Base-by-base conservation (phyloP, 2,113 vertebrate species). In the Herpailurus yagouaroundi region DNA sequence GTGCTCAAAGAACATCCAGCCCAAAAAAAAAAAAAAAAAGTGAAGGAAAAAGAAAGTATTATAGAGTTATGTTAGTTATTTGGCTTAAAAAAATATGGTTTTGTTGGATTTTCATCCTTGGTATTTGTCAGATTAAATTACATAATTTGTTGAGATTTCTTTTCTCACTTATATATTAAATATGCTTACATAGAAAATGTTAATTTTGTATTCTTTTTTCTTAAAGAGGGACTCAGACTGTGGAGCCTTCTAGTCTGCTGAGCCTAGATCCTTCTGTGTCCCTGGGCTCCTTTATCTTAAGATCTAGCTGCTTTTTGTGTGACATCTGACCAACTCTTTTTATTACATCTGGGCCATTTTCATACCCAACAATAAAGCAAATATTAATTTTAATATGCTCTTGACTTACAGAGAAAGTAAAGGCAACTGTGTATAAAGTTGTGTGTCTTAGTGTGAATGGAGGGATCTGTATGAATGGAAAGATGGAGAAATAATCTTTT, bases 331-430 rank as follows among this genome's bases (percentile, higher is more conserved):
- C 48, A 86, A 29, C 66, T 92, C 36, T 95, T 94, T 91, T 66
- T 83, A 82, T 89, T 86, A 89, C 29, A 57, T 45, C 41, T 29
- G 63, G 80, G 64, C 55, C n/a, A 81, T 93, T 90, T 96, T 68
- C 71, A 88, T 73, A 68, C 38, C 79, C 14, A 81, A 73, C 7
- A 76, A 77, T 95, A 85, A 94, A 81, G 48, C 31, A 2, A 71
- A 97, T 95, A 94, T 97, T 96, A 98, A 98, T 98, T 98, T 97
- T 94, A 98, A 97, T 97, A 98, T 96, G 96, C 96, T 97, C 12
- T 97, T 97, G 98, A 96, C 98, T 98, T 97, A 83, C 89, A 90
- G 96, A 92, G 94, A 98, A 98, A 97, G 93, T 89, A 96, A 95
- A 98, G 96, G 92, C 84, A 96, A 93, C 90, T 86, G 88, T 94